Conservation (phyloP, 2,888 invertebrate genomes). For the Mesorhabditis belari region DNA sequence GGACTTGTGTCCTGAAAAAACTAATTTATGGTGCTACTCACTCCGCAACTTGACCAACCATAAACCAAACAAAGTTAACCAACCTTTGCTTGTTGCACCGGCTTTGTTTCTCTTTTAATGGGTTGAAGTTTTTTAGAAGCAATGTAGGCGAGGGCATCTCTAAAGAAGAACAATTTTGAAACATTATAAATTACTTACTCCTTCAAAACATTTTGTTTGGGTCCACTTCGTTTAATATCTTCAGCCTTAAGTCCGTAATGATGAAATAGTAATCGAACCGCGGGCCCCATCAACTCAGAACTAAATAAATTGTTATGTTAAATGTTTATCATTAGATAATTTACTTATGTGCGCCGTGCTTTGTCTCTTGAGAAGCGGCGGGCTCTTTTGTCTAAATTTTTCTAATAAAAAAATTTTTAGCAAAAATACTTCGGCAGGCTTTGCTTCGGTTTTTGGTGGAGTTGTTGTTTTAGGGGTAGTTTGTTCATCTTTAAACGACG, state of each 20-base stretch:
- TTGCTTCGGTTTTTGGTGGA: background rate
- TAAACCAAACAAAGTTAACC: background rate
- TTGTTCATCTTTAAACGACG: background rate
- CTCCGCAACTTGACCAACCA: too few species aligned
- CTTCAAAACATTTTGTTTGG: slow-evolving; percentile 63
- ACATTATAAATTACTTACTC: slow-evolving; percentile 56
- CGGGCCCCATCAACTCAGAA: slow-evolving; percentile 72
- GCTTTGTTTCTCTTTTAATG: slow-evolving; percentile 5
- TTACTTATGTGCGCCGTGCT: too few species aligned
- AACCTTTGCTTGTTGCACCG: slow-evolving; percentile 6
- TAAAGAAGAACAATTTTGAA: slow-evolving; percentile 10
- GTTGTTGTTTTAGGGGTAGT: too few species aligned
- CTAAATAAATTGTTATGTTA: too few species aligned
- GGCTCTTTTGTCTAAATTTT: background rate
- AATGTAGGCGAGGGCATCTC: slow-evolving; percentile 39
- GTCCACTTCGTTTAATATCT: slow-evolving; percentile 60
- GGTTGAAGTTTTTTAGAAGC: slow-evolving; percentile 28
- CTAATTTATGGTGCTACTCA: too few species aligned
- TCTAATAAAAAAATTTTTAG: background rate
- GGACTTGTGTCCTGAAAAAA: too few species aligned
- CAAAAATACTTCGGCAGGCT: background rate
- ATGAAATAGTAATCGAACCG: slow-evolving; percentile 62
- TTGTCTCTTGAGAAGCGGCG: background rate
- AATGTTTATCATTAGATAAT: too few species aligned
- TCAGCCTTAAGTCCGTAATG: slow-evolving; percentile 60